Conservation (phyloP, 2,113 vertebrate genomes). For the Aspiorhynchus laticeps region DNA sequence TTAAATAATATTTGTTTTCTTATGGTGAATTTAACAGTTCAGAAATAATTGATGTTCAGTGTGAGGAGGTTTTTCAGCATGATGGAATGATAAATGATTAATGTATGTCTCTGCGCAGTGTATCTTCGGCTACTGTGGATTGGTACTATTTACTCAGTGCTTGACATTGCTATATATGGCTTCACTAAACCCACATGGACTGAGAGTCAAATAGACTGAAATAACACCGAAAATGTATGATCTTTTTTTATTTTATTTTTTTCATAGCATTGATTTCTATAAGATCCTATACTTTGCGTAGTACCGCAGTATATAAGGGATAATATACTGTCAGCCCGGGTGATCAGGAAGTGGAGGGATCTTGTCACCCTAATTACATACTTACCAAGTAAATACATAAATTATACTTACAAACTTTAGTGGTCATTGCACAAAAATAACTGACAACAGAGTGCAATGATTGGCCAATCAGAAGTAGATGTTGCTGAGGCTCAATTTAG, state of each 20-base stretch:
- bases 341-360: background rate
- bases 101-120: constrained; percentile 32
- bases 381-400: background rate
- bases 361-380: background rate
- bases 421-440: background rate
- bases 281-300: background rate
- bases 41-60: constrained; percentile 45
- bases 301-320: background rate
- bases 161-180: constrained; percentile 23
- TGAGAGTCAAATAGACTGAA: background rate
- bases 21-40: constrained; percentile 30
- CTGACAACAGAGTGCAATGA: background rate
- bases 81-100: constrained; percentile 43
- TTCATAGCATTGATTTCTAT: background rate
- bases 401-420: background rate
- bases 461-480: background rate
- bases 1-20: constrained; percentile 33
- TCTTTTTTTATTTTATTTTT: background rate
- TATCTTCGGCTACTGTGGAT: constrained; percentile 30
- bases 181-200: background rate
- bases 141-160: constrained; percentile 25
- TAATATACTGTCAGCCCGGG: background rate
- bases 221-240: background rate
- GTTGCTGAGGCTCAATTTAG: background rate
- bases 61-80: constrained; percentile 38